Conservation (phyloP, 2,113 vertebrate species). For the Hyla sarda region DNA sequence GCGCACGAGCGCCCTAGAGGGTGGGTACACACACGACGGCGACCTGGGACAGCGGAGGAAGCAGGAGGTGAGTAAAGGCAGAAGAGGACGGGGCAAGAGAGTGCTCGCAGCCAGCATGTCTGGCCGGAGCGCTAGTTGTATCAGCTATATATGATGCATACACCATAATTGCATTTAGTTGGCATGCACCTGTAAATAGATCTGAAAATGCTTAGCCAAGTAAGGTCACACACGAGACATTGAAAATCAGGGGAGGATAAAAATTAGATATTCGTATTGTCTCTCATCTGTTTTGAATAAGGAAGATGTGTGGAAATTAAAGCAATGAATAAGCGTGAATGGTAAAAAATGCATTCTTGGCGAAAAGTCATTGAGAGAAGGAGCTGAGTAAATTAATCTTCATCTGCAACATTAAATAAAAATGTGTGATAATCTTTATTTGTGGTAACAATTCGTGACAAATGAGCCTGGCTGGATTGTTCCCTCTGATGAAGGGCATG, state of each 20-base stretch:
- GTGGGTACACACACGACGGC: no score
- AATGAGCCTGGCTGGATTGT: slow-evolving; percentile 77
- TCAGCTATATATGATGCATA: background rate
- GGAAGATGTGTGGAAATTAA: background rate
- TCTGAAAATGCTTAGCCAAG: background rate
- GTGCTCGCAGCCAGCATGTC: no score
- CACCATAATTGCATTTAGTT: background rate
- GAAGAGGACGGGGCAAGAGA: no score
- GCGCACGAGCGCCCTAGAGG: no score
- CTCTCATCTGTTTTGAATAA: background rate
- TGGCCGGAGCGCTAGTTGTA: no score
- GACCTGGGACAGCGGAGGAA: no score
- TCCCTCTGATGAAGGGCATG: slow-evolving; percentile 84
- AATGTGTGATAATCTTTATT: slow-evolving; percentile 85
- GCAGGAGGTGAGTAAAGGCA: no score
- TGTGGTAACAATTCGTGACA: slow-evolving; percentile 86
- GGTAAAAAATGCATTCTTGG: slow-evolving; percentile 16
- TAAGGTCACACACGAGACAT: background rate
- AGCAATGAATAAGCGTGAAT: background rate
- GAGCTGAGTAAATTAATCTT: slow-evolving; percentile 84
- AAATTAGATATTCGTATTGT: no score
- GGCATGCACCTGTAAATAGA: background rate
- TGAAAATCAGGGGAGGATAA: no score
- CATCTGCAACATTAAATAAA: slow-evolving; percentile 77
- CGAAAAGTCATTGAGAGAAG: slow-evolving; percentile 12